phyloP scores from a whole-genome alignment of 2,113 vertebrate genomes.

The Maylandia zebra region DNA sequence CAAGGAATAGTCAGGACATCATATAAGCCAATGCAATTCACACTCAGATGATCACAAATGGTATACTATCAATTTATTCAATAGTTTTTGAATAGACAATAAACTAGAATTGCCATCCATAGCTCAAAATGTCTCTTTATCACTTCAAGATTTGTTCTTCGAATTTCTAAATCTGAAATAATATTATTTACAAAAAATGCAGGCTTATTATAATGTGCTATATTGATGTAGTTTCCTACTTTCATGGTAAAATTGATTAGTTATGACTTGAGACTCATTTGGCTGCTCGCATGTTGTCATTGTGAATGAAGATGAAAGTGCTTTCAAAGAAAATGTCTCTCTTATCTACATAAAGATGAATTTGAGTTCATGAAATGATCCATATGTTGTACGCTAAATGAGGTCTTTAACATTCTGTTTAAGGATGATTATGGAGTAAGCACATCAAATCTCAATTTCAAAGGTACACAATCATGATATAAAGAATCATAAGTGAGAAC shows the following conservation, averaged over 20 bases:
- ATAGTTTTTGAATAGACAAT: neutral
- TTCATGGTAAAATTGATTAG: neutral
- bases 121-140: neutral
- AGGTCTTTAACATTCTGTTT: neutral
- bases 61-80: neutral
- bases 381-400: neutral
- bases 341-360: neutral
- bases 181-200: neutral
- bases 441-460: neutral
- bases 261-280: neutral
- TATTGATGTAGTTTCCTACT: neutral
- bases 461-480: neutral
- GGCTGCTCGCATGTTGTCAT: neutral
- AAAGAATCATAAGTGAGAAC: neutral
- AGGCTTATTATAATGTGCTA: neutral
- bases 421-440: neutral
- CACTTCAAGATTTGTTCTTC: neutral
- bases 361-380: neutral
- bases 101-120: neutral
- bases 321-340: neutral
- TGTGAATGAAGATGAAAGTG: neutral
- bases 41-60: no score
- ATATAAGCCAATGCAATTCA: neutral
- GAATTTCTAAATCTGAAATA: neutral
- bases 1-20: neutral